Percentiles rank a stretch among this genome's conserved stretches.
Evolutionary conservation across 2,888 invertebrate genomes (phyloP).

Genomic region (Oligia fasciuncula): DNA sequence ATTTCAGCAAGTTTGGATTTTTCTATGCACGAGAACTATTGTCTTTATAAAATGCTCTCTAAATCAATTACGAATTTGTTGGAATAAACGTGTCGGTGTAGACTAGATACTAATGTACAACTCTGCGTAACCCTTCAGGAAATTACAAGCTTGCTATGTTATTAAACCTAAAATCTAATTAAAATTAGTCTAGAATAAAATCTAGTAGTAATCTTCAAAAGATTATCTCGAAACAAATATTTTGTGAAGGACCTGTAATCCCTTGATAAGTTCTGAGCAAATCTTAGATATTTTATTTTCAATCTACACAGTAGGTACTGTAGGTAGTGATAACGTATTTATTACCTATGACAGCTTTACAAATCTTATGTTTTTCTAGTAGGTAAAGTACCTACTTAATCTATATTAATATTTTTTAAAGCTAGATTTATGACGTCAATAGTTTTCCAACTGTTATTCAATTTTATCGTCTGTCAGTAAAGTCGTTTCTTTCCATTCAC

Average conservation of each 20-base stretch:
- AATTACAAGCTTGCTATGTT: too few species aligned
- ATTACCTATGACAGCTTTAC: not conserved
- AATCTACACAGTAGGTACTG: conserved; percentile 11
- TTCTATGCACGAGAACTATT: not conserved
- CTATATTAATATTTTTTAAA: not conserved
- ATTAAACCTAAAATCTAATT: not conserved
- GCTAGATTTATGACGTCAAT: not conserved
- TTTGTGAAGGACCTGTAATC: conserved; percentile 42
- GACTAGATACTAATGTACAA: too few species aligned
- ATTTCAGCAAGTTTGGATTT: not conserved
- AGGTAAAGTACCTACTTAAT: not conserved
- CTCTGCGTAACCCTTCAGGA: too few species aligned
- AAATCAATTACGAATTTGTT: too few species aligned
- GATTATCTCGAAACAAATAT: conserved; percentile 28
- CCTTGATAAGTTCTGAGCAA: conserved; percentile 44
- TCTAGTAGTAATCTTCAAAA: conserved; percentile 9
- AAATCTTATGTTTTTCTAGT: not conserved
- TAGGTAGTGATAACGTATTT: conserved; percentile 1
- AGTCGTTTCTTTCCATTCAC: not conserved
- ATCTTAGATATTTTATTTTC: conserved; percentile 45
- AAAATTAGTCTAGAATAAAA: not conserved
- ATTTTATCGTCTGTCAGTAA: not conserved
- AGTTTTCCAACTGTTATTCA: too few species aligned
- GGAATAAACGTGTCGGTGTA: too few species aligned
- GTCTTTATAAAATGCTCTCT: too few species aligned